Evolutionary conservation across 2,113 vertebrate genomes (phyloP), one percentile per base, ranked within the genome.

Genomic region (Apaloderma vittatum): DNA sequence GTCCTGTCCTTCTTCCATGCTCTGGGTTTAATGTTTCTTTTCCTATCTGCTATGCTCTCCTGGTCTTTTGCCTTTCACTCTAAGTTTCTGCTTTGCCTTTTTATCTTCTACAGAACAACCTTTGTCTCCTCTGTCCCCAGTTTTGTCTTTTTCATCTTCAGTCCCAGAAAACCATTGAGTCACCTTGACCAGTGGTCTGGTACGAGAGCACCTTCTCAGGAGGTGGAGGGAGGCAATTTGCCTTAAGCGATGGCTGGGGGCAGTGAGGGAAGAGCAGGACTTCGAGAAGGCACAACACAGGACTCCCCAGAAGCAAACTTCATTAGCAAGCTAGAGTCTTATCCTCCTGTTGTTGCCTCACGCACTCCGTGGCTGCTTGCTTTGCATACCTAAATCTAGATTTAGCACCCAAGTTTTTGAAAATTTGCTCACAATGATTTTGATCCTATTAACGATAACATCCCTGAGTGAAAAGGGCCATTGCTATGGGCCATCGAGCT

Each of bases 101-200:
- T 49, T 36, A 4, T 67, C 13, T 55, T 46, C 48, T 34, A 14
- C 6, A 43, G 27, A 71, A 15, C 27, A 51, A 21, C 16, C 6
- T 52, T 58, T 90, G 32, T 74, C 43, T 84, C 23, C 27, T 65
- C 46, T 57, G 1, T 16, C 26, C 20, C 34, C n/a, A 43, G 12
- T 21, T 30, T 52, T 67, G 3, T 45, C 7, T 70, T 32, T 87
- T 67, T 12, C 15, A 12, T 75, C 30, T 9, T 59, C 18, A 73
- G 20, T 18, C 19, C 30, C 70, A 85, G 43, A 46, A 85, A 88
- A 75, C 12, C 26, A 49, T 9, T 21, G 14, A 36, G 24, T 36
- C 3, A 9, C 54, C 30, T 43, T 1, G 0, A 4, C 6, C 6
- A 8, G 11, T n/a, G 20, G 13, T 55, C 46, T 43, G 48, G 21